phyloP scores from a whole-genome alignment of 2,113 vertebrate genomes.

The Amphiprion percula region DNA sequence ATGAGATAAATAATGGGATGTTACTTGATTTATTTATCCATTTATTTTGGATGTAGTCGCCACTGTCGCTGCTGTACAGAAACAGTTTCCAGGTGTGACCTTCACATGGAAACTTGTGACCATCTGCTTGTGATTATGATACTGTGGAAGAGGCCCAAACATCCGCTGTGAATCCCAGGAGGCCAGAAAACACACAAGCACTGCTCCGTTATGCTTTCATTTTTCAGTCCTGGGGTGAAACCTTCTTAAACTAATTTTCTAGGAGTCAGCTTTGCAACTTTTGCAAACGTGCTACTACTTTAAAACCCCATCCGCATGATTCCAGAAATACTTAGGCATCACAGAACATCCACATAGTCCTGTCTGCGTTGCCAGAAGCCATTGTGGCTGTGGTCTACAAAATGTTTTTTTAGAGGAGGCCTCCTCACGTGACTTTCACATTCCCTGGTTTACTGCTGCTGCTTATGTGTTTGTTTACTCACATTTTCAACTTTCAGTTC shows the following conservation, averaged over 20 bases:
- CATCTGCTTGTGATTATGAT: slow-evolving; percentile 51
- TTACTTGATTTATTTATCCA: too few species aligned
- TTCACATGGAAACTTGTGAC: slow-evolving; percentile 26
- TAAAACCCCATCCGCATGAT: not conserved
- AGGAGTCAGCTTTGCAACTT: too few species aligned
- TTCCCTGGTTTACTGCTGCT: not conserved
- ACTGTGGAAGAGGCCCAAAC: slow-evolving; percentile 27
- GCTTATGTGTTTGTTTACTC: too few species aligned
- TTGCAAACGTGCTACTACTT: too few species aligned
- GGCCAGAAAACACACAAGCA: not conserved
- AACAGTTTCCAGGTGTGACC: not conserved
- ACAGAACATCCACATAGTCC: too few species aligned
- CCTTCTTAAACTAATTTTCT: too few species aligned
- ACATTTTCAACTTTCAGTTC: too few species aligned
- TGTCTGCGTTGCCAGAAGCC: not conserved
- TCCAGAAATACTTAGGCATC: not conserved
- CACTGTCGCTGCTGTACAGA: not conserved
- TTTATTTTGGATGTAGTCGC: not conserved
- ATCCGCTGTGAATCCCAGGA: slow-evolving; percentile 19
- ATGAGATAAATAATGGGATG: not conserved
- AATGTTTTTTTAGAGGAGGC: not conserved
- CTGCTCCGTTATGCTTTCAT: not conserved
- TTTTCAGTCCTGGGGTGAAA: too few species aligned
- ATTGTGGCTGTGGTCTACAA: not conserved
- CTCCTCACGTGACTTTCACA: not conserved